phyloP scores from a whole-genome alignment of 2,797 vertebrate genomes.

The Rhinophrynus dorsalis region DNA sequence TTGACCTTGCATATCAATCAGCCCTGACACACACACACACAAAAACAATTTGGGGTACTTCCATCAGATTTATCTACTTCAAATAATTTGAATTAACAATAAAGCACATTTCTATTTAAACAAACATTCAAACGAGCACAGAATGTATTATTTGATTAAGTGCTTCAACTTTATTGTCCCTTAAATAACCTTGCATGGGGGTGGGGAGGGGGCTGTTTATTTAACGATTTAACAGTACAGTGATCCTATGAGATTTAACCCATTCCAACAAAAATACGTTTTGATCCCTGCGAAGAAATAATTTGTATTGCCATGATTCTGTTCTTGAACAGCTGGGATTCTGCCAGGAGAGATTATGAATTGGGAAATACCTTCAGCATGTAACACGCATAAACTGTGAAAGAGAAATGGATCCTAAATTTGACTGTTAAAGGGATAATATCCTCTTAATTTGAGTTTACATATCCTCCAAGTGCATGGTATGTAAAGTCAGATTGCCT shows the following conservation, averaged over 20 bases:
- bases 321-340: constrained; percentile 28
- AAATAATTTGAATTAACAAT: not conserved
- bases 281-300: constrained; percentile 42
- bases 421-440: too few relatives aligned
- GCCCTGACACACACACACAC: too few relatives aligned
- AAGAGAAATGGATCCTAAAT: constrained; percentile 31
- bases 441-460: too few relatives aligned
- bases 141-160: constrained; percentile 15
- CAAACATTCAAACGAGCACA: constrained; percentile 1
- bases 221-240: constrained; percentile 37
- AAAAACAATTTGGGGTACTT: not conserved
- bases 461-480: too few relatives aligned
- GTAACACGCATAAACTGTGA: constrained; percentile 9
- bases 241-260: constrained; percentile 41
- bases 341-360: constrained; percentile 29
- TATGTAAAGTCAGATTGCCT: too few relatives aligned
- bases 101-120: not conserved
- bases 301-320: constrained; percentile 36
- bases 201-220: constrained; percentile 38
- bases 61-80: not conserved
- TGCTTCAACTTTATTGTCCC: constrained; percentile 35
- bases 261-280: constrained; percentile 47
- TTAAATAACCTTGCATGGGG: constrained; percentile 35
- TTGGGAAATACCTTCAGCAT: constrained; percentile 34
- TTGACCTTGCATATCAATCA: too few relatives aligned